Evolutionary conservation across 2,113 vertebrate species (phyloP).

Genomic region (Cyprinodon variegatus): DNA sequence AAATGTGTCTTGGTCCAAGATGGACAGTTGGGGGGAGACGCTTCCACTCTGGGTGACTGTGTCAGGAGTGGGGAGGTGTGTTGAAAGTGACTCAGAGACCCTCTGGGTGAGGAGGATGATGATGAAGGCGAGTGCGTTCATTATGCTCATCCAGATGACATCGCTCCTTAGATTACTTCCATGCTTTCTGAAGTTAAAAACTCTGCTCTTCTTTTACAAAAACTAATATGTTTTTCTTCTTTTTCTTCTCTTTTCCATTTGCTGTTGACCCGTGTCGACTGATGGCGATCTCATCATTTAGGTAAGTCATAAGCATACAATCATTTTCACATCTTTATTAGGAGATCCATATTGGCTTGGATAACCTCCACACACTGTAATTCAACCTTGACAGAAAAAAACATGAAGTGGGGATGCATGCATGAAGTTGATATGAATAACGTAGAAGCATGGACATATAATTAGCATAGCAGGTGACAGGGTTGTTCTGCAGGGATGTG

Average conservation of each 20-base stretch:
- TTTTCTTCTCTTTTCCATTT: slow-evolving; percentile 15
- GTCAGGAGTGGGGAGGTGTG: slow-evolving; percentile 4
- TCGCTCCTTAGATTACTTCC: slow-evolving; percentile 14
- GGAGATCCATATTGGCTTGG: slow-evolving; percentile 40
- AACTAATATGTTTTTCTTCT: slow-evolving; percentile 17
- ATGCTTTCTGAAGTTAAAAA: background rate
- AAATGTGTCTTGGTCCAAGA: slow-evolving; percentile 24
- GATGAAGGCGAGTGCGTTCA: slow-evolving; percentile 20
- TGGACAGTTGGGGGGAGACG: slow-evolving; percentile 11
- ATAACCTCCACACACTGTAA: slow-evolving; percentile 37
- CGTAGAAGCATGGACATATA: slow-evolving; percentile 26
- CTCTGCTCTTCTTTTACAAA: background rate
- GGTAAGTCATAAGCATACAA: slow-evolving; percentile 67
- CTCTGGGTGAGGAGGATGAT: slow-evolving; percentile 39
- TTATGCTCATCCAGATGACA: slow-evolving; percentile 30
- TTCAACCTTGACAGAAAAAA: slow-evolving; percentile 43
- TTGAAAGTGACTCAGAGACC: slow-evolving; percentile 33
- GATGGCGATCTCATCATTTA: slow-evolving; percentile 34
- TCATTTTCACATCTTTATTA: slow-evolving; percentile 32
- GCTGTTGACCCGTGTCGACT: slow-evolving; percentile 5
- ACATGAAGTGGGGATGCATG: slow-evolving; percentile 8
- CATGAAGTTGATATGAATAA: slow-evolving; percentile 13
- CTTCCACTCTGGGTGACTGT: background rate
- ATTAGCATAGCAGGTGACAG: slow-evolving; percentile 42
- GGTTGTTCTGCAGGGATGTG: slow-evolving; percentile 36